A percentile compares a stretch with the other conserved stretches of the same genome.
phyloP scores from a whole-genome alignment of 2,888 invertebrate genomes.

The Zhuqinia jingwanae region DNA sequence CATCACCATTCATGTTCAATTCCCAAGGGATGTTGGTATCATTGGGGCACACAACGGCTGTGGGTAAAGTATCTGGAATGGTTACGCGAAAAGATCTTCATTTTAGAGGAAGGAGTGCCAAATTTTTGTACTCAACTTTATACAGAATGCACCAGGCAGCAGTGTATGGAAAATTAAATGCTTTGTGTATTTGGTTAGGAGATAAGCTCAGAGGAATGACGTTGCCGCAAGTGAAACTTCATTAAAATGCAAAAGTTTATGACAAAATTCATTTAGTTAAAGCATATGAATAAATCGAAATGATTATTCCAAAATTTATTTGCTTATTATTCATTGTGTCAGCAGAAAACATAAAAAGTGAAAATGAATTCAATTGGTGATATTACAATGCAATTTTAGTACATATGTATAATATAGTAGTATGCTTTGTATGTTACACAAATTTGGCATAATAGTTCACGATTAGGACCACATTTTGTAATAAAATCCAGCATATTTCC shows the following conservation, averaged over 20 bases:
- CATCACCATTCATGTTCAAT: constrained; percentile 51
- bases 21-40: constrained; percentile 73
- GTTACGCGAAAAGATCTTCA: constrained; percentile 52
- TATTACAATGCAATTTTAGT: no score
- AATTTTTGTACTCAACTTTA: constrained; percentile 71
- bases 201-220: constrained; percentile 61
- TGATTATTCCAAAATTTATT: no score
- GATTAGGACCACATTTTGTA: no score
- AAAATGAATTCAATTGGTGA: no score
- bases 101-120: constrained; percentile 65
- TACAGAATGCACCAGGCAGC: constrained; percentile 76
- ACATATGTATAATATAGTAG: no score
- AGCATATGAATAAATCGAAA: no score
- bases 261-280: not conserved
- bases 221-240: constrained; percentile 71
- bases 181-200: constrained; percentile 51
- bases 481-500: no score
- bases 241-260: constrained; percentile 22
- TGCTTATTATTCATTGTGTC: no score
- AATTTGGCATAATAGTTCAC: no score
- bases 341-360: no score
- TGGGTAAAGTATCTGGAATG: constrained; percentile 51
- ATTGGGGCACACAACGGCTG: constrained; percentile 68
- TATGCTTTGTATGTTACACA: no score
- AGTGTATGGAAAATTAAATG: constrained; percentile 62